Conservation (phyloP, 2,888 invertebrate species). For the Andrena chrysosceles region DNA sequence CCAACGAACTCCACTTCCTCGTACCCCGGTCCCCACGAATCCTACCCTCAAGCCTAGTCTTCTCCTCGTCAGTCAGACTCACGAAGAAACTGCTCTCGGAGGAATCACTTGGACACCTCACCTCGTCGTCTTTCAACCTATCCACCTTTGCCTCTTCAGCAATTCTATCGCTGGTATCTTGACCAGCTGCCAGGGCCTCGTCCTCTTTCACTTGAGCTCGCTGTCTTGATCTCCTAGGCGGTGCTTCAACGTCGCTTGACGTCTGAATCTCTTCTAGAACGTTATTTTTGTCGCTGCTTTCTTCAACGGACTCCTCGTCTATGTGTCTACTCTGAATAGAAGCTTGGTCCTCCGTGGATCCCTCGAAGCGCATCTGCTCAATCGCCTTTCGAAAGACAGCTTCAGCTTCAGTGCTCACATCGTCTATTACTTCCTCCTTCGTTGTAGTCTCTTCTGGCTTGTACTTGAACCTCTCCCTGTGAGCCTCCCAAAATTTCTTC, state of each 20-base stretch:
- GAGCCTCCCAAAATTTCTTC: slow-evolving; percentile 39
- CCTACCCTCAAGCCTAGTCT: neutral
- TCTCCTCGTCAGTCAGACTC: neutral
- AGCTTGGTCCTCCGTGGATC: neutral
- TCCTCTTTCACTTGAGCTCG: neutral
- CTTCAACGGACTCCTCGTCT: neutral
- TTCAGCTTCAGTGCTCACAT: slow-evolving; percentile 16
- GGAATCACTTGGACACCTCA: rapidly evolving
- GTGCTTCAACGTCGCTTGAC: neutral
- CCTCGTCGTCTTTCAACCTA: neutral
- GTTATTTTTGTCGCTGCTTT: neutral
- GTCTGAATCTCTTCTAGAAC: neutral
- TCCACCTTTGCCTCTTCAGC: neutral
- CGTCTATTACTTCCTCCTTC: slow-evolving; percentile 6
- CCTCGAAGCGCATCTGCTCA: slow-evolving; percentile 26
- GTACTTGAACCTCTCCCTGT: slow-evolving; percentile 18
- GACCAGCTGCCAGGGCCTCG: neutral
- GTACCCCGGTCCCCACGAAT: neutral
- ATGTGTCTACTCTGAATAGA: neutral
- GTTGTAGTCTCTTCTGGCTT: neutral
- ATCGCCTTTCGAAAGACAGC: slow-evolving; percentile 38
- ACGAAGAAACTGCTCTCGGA: neutral
- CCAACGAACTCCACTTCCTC: slow-evolving; percentile 54
- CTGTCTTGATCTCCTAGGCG: neutral
- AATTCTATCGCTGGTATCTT: neutral